Conservation (phyloP, 2,797 vertebrate species). For the Onychomys leucogaster region DNA sequence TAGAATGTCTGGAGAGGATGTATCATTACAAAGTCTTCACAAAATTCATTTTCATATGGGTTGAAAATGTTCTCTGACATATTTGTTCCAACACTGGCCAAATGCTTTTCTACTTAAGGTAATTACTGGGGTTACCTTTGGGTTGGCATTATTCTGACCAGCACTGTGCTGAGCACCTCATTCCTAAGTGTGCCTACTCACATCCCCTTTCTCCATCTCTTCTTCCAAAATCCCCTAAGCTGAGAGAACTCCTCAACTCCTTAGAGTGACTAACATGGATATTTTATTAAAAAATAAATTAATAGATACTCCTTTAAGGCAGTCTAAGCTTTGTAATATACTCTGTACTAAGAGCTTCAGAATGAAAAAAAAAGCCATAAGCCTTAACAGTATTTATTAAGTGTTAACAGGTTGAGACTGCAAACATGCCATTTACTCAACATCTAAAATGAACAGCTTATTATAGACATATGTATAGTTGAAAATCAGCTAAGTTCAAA, state of each 20-base stretch:
- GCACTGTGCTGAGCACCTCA: background rate
- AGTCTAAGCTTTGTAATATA: background rate
- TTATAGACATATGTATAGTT: slow-evolving; percentile 67
- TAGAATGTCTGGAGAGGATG: background rate
- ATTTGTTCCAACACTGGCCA: background rate
- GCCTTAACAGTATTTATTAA: background rate
- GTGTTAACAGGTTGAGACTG: slow-evolving; percentile 9
- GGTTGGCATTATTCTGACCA: background rate
- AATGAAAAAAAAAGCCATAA: background rate
- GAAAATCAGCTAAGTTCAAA: slow-evolving; percentile 52
- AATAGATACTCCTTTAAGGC: background rate
- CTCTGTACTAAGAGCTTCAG: slow-evolving; percentile 33
- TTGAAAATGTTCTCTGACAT: background rate
- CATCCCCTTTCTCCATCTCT: background rate
- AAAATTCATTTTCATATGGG: background rate
- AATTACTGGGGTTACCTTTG: background rate
- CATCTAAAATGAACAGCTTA: slow-evolving; percentile 56
- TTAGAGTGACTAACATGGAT: background rate
- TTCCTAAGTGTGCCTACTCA: background rate
- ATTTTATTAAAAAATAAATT: background rate
- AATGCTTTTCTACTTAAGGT: background rate
- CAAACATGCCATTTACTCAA: slow-evolving; percentile 51
- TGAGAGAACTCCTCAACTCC: background rate
- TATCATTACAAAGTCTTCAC: background rate
- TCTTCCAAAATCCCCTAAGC: background rate